Base-by-base conservation (phyloP, 2,113 vertebrate genomes). In the Zosterops japonicus region DNA sequence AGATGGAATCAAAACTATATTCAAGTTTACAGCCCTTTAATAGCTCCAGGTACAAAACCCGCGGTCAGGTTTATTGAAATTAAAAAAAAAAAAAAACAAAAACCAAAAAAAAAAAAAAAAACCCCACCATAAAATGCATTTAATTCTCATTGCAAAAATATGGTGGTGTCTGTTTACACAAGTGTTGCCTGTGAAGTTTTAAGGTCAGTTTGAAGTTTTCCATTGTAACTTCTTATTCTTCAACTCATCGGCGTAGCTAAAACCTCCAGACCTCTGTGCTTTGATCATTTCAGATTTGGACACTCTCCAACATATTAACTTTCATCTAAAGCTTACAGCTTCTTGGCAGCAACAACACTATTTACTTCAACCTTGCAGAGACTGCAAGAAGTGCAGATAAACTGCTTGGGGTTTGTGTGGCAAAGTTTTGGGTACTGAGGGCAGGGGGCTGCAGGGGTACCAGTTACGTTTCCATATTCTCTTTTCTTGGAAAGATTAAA, bases 271-370 rank as follows among this genome's bases (percentile, higher is more conserved):
- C 41, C 82, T 87, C 49, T 23, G 50, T 88, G 16, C 60, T 95
- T 85, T 93, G 67, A 94, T 85, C 87, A 80, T 69, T 91, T 93
- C 46, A 80, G 86, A 89, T 46, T 82, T 95, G 87, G 91, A 85
- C 59, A 67, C 21, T 55, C 29, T 93, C 70, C 71, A 93, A 91
- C 29, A 60, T 29, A 79, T 57, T 85, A 89, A 74, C 82, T 95
- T 91, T 63, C 93, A 77, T 79, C 70, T 88, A 46, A 53, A 77
- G 42, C 75, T 70, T 85, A 65, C 82, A 90, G 78, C 39, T 95
- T 88, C 55, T 88, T 95, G 91, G 94, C 82, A 96, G 49, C 50
- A 83, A 12, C 41, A 83, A n/a, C 27, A 25, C 2, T 91, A 52
- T 93, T 89, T 87, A n/a, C 35, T 69, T 59, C 87, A 91, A 20